Evolutionary conservation across 2,888 invertebrate genomes (phyloP), one percentile per base, ranked within the genome.

Genomic region (Idaea aversata): DNA sequence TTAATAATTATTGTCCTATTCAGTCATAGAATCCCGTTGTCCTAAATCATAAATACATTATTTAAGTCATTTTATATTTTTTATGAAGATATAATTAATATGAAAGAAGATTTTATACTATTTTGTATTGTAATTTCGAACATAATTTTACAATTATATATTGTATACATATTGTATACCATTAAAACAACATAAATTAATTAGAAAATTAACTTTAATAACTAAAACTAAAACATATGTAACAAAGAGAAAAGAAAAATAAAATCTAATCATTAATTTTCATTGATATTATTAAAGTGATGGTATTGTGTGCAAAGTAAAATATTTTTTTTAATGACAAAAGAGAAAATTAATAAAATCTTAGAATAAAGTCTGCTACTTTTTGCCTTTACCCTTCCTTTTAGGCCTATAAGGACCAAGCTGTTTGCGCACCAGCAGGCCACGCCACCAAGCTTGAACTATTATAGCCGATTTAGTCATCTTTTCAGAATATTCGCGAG

Each of bases 401-500:
- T 68, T 62, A 0, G 67, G 72, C 70, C 80, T 87, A 70, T 74
- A 91, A 0, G 91, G 92, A 0, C 92, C 92, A 0, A 92, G 81
- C 61, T 86, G 78, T n/a, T 77, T 78, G 2, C 92, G 84, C 0
- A 91, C 92, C 3, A 91, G 78, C 25, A 91, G 63, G 0, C 92
- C 92, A 15, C 92, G 86, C 92, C 92, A 93, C 92, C 92, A 92
- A 0, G 92, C 87, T 72, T 92, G 92, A 15, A 91, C 90, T 0
- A 71, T 76, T 4, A 85, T 76, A 0, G 92, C 91, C 0, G 88
- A 84, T 0, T 80, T 83, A 2, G 70, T 84, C 92, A 92, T 92
- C 69, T 80, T 85, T 57, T 84, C 79, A 2, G 71, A 74, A 67
- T 90, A 90, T 10, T 66, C 61, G 0, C 83, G 81, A 2, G 76